Percentiles rank a stretch among this genome's conserved stretches.
These are phyloP conservation scores for Watsonalla cultraria DNA, from an alignment of 2,888 invertebrate genomes.

Conservation along the genomic window DNA sequence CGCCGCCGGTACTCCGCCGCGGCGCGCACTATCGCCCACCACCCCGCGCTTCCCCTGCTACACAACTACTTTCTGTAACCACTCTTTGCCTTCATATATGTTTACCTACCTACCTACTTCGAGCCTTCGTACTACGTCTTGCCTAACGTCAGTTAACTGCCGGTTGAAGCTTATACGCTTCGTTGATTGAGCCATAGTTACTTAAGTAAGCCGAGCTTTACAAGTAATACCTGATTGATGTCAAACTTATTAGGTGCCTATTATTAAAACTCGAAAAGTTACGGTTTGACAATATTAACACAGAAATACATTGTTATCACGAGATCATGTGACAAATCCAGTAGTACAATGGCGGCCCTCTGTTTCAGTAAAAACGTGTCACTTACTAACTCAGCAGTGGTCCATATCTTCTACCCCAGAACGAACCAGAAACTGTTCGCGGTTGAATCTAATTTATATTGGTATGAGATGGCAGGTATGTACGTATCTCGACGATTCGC, in stretches of 20 bases:
- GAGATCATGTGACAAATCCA: too few species aligned
- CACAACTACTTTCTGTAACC: neutral
- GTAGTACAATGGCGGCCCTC: too few species aligned
- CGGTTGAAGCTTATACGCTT: too few species aligned
- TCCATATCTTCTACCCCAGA: neutral
- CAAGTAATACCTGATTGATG: too few species aligned
- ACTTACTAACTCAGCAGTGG: neutral
- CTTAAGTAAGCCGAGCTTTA: too few species aligned
- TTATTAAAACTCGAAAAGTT: too few species aligned
- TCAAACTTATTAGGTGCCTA: too few species aligned
- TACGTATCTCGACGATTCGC: neutral
- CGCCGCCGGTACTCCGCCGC: conserved; percentile 24
- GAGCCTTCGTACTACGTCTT: neutral
- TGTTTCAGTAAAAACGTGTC: neutral
- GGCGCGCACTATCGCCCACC: conserved; percentile 11
- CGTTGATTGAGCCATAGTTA: too few species aligned
- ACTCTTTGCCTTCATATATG: neutral
- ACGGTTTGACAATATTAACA: too few species aligned
- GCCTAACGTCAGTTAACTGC: too few species aligned
- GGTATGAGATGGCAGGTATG: conserved; percentile 27
- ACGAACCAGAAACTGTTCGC: conserved; percentile 21
- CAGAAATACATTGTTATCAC: too few species aligned
- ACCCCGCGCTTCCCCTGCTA: conserved; percentile 26
- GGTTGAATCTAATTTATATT: conserved; percentile 25
- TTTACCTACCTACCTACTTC: neutral